A percentile compares a stretch with the other conserved stretches of the same genome.
phyloP scores from a whole-genome alignment of 2,888 invertebrate genomes.

The Stenolophus ochropezus region DNA sequence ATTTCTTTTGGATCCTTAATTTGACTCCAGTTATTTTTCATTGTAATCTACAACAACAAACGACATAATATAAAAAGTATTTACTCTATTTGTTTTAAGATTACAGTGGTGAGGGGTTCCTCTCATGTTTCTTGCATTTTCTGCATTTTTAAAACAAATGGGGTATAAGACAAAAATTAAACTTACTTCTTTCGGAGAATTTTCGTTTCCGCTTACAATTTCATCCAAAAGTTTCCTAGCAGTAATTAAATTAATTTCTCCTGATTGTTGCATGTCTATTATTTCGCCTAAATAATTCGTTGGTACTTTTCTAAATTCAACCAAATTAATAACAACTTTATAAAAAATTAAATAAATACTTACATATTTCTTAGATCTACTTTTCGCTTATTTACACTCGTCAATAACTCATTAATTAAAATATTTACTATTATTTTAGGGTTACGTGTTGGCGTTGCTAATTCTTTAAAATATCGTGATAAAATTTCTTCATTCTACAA shows the following conservation, averaged over 20 bases:
- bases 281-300: conserved; percentile 78
- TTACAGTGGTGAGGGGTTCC: too few relatives aligned
- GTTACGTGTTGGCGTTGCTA: conserved; percentile 73
- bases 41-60: conserved; percentile 74
- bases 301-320: conserved; percentile 75
- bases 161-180: too few relatives aligned
- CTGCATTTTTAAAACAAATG: too few relatives aligned
- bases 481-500: conserved; percentile 77
- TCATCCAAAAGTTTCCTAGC: conserved; percentile 75
- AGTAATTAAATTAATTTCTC: conserved; percentile 79
- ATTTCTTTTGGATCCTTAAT: conserved; percentile 79
- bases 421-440: conserved; percentile 80
- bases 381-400: conserved; percentile 80
- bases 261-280: conserved; percentile 77
- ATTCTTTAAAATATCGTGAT: conserved; percentile 76
- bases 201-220: conserved; percentile 70
- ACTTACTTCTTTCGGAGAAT: conserved; percentile 69
- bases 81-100: too few relatives aligned
- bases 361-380: conserved; percentile 78
- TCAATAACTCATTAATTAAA: conserved; percentile 81
- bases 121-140: too few relatives aligned
- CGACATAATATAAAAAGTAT: conserved; percentile 44
- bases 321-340: too few relatives aligned
- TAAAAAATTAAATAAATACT: too few relatives aligned
- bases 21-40: conserved; percentile 79